Conservation (phyloP, 1,140 invertebrate species). For the Harlomillsia oculata region DNA sequence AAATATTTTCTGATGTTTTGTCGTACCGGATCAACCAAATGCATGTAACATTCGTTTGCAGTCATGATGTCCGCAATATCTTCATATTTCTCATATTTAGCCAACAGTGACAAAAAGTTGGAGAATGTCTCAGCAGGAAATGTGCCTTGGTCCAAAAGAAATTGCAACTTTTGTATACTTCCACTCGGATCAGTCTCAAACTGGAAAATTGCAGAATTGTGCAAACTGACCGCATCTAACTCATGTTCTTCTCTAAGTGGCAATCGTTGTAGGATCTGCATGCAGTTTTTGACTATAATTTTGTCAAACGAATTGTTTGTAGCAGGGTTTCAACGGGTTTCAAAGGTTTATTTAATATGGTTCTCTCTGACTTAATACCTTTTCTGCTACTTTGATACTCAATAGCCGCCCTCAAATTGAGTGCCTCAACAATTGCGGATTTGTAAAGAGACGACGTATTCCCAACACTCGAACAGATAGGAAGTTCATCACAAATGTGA, state of each 20-base stretch:
- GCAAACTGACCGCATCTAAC: constrained; percentile 92
- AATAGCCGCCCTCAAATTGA: constrained; percentile 98
- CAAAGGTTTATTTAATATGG: no score
- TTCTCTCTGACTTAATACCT: no score
- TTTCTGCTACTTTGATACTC: no score
- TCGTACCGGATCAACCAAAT: no score
- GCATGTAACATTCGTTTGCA: constrained; percentile 86
- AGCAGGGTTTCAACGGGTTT: no score
- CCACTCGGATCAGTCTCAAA: constrained; percentile 80
- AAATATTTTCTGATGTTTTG: no score
- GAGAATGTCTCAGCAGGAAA: constrained; percentile 97
- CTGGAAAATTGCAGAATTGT: constrained; percentile 94
- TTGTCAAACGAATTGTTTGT: no score
- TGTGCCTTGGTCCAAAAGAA: constrained; percentile 87
- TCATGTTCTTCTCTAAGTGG: constrained; percentile 93
- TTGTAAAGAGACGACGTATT: constrained; percentile 93
- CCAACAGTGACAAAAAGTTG: constrained; percentile 89
- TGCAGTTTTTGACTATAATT: no score
- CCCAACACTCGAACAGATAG: constrained; percentile 90
- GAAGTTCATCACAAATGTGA: constrained; percentile 91
- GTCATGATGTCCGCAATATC: constrained; percentile 94
- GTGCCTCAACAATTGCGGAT: constrained; percentile 93
- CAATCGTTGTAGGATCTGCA: no score
- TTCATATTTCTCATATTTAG: constrained; percentile 95
- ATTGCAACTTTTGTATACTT: constrained; percentile 95